Base-by-base conservation (phyloP, 2,113 vertebrate genomes). In the Chauna torquata region DNA sequence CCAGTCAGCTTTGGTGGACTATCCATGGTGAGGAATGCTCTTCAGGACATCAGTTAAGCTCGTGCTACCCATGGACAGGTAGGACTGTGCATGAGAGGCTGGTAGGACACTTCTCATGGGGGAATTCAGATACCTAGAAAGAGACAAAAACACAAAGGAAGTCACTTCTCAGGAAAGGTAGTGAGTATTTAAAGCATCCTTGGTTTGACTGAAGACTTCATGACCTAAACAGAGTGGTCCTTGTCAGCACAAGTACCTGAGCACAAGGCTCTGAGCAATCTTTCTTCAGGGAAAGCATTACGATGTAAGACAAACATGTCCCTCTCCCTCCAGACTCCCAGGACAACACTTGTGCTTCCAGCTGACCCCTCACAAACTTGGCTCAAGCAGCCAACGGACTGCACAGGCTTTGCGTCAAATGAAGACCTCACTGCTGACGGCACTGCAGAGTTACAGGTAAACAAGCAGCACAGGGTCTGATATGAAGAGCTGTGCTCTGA, bases 1-100 rank as follows among this genome's bases (percentile, higher is more conserved):
- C 99, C 99, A 28, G 99, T 98, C 95, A 99, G 98, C 96, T 99
- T 99, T 27, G 98, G 98, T 62, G 99, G 98, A 98, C 99, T 99
- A 99, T 99, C 99, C 99, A 99, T 99, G 94, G 77, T 97, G 95
- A 83, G 96, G 86, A 94, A 94, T 84, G 93, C 71, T 96, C 97
- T 92, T 96, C 97, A 97, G 97, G 97, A 95, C 96, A 97, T 98
- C 97, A 97, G 97, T 96, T 87, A 96, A 90, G 91, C 89, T 92
- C 95, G 87, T n/a, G 96, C 96, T 95, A 94, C 97, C 98, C 98
- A 97, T 87, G 90, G 95, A 97, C 87, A 89, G 84, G 76, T 86
- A 94, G 40, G n/a, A 76, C 90, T 75, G 90, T 82, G 89, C 94
- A 85, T 87, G 77, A 55, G 27, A 82, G 45, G n/a, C 59, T 25